Evolutionary conservation across 2,113 vertebrate genomes (phyloP).

Genomic region (Bubo bubo): DNA sequence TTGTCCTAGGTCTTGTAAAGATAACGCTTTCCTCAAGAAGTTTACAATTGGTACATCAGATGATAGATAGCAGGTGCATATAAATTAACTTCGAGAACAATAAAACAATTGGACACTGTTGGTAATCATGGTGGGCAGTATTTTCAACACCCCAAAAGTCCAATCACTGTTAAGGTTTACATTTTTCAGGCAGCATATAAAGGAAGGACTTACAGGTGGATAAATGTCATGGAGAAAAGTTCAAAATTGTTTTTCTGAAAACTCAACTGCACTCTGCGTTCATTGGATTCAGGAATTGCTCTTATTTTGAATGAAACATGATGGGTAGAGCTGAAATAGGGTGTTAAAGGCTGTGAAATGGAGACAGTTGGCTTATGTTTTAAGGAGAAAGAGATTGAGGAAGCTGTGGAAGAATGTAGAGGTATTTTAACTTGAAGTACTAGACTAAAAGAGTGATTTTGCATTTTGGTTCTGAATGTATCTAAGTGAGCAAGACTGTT

Average conservation of each 20-base stretch:
- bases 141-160: background rate
- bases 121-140: background rate
- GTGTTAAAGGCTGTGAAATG: background rate
- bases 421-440: background rate
- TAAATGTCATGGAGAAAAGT: background rate
- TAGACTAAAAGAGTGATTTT: background rate
- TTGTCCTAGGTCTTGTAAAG: background rate
- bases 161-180: background rate
- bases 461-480: background rate
- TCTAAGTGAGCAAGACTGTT: background rate
- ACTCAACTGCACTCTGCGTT: accelerated
- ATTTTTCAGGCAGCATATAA: background rate
- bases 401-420: background rate
- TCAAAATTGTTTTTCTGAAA: background rate
- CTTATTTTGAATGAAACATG: background rate
- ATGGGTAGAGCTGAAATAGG: background rate
- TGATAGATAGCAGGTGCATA: background rate
- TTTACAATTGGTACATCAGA: background rate
- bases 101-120: background rate
- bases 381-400: background rate
- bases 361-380: background rate
- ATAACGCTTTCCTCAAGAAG: background rate
- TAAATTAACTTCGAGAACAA: background rate
- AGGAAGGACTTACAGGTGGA: background rate
- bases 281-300: background rate